phyloP scores from a whole-genome alignment of 2,113 vertebrate species.

The Recurvirostra avosetta region DNA sequence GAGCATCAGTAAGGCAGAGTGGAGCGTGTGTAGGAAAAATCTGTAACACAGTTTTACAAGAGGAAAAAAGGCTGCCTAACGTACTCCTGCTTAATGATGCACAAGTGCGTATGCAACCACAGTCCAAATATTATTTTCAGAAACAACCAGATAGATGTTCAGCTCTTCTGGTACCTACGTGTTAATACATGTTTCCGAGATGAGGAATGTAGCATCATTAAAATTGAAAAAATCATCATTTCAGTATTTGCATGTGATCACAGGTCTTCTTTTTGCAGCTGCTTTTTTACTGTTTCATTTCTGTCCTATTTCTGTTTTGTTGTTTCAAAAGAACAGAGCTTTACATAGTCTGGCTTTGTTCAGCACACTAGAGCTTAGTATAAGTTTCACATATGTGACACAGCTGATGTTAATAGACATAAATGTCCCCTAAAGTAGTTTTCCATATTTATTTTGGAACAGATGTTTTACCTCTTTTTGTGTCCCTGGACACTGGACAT shows the following conservation, averaged over 20 bases:
- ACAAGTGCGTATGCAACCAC: background rate
- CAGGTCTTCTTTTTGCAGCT: background rate
- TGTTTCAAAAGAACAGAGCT: conserved; percentile 2
- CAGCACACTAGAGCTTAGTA: background rate
- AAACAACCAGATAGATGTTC: background rate
- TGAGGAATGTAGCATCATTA: background rate
- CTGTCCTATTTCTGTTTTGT: background rate
- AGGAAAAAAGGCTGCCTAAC: background rate
- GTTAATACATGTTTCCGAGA: background rate
- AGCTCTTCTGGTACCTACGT: background rate
- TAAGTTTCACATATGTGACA: conserved; percentile 39
- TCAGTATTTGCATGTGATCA: background rate
- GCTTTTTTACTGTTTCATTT: background rate
- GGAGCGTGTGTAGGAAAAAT: background rate
- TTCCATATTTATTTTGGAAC: conserved; percentile 53
- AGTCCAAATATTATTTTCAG: background rate
- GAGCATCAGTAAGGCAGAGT: background rate
- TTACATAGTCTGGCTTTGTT: background rate
- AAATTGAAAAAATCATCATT: background rate
- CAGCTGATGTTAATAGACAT: conserved; percentile 44
- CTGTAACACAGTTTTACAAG: background rate
- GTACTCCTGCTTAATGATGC: background rate
- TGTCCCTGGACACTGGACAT: conserved; percentile 35
- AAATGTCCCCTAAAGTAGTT: conserved; percentile 35
- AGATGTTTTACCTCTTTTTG: conserved; percentile 14